phyloP scores from a whole-genome alignment of 1,140 invertebrate genomes.

The Lucilia sericata region DNA sequence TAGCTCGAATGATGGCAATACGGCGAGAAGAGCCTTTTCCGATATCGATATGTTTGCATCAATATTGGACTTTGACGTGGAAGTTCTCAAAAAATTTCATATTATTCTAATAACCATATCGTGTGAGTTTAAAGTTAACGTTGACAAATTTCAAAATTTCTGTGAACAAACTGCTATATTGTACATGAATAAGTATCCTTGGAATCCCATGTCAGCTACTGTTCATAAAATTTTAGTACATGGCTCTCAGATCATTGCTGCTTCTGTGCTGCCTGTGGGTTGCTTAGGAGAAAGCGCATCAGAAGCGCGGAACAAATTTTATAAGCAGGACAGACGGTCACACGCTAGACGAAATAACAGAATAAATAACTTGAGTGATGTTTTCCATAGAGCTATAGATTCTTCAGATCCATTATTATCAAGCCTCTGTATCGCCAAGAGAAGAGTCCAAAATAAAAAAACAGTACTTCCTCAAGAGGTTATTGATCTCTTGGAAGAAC shows the following conservation, averaged over 20 bases:
- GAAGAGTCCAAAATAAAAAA: slow-evolving; percentile 6
- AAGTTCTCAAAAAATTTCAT: neutral
- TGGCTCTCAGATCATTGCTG: neutral
- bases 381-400: neutral
- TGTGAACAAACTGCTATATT: neutral
- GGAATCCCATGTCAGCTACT: too few relatives aligned
- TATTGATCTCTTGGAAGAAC: neutral
- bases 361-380: slow-evolving; percentile 2
- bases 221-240: too few relatives aligned
- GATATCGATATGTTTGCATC: neutral
- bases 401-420: neutral
- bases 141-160: neutral
- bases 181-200: too few relatives aligned
- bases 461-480: neutral
- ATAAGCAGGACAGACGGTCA: neutral
- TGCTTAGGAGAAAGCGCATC: neutral
- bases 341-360: neutral
- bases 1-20: slow-evolving; percentile 25
- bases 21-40: slow-evolving; percentile 38
- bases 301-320: neutral
- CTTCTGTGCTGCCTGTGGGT: neutral
- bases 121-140: neutral
- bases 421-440: neutral
- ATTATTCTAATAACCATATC: neutral
- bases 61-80: neutral